Percentiles rank a stretch among this genome's conserved stretches.
Evolutionary conservation across 1,140 invertebrate genomes (phyloP).

Genomic region (Eurosta solidaginis): DNA sequence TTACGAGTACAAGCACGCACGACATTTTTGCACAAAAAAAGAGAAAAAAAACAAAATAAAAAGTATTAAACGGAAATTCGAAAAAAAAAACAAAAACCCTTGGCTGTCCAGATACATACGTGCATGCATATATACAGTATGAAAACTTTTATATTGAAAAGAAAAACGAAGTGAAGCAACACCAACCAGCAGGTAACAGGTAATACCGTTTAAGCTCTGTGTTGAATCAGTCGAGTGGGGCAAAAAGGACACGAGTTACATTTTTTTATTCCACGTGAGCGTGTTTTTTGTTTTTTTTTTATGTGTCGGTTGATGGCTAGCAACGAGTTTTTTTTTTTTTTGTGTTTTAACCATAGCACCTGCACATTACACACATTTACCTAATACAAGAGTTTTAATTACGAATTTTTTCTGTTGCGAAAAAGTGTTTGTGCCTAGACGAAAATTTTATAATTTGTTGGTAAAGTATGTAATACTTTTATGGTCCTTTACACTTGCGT

Average conservation of each 20-base stretch:
- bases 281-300: no score
- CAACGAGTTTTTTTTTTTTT: neutral
- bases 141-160: neutral
- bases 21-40: neutral
- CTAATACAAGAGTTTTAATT: conserved; percentile 22
- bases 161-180: neutral
- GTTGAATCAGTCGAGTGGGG: neutral
- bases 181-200: neutral
- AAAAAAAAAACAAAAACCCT: neutral
- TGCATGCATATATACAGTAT: no score
- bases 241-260: neutral
- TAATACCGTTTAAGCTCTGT: neutral
- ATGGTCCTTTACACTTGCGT: no score
- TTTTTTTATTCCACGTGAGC: no score
- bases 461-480: conserved; percentile 22
- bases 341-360: neutral
- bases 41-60: neutral
- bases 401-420: neutral
- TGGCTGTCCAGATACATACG: conserved; percentile 1
- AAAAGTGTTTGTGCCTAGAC: neutral
- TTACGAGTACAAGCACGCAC: conserved; percentile 14
- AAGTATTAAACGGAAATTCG: no score
- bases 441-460: conserved; percentile 3
- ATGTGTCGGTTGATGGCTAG: neutral
- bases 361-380: no score